Evolutionary conservation across 2,113 vertebrate genomes (phyloP).

Genomic region (Eubucco bourcierii): DNA sequence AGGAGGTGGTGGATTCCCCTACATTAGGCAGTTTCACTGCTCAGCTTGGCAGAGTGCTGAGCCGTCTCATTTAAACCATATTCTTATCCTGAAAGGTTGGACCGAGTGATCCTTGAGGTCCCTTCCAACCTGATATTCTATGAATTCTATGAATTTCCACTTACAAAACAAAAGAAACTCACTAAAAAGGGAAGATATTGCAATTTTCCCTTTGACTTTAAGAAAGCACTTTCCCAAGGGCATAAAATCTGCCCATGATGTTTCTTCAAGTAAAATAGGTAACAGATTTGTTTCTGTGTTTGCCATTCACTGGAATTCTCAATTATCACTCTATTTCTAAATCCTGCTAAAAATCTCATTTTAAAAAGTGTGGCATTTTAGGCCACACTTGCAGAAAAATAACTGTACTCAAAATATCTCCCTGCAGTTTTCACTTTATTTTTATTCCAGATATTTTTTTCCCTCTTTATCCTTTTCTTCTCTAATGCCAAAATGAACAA

Average conservation of each 20-base stretch:
- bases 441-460: background rate
- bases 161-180: background rate
- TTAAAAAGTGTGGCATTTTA: background rate
- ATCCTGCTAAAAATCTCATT: background rate
- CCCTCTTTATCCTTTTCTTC: background rate
- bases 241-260: background rate
- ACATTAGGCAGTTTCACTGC: too few species aligned
- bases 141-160: background rate
- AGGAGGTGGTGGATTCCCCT: too few species aligned
- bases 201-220: background rate
- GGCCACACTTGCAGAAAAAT: background rate
- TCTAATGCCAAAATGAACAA: background rate
- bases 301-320: background rate
- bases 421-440: background rate
- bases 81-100: too few species aligned
- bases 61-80: too few species aligned
- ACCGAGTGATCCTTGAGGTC: too few species aligned
- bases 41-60: too few species aligned
- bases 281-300: background rate
- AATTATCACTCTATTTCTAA: background rate
- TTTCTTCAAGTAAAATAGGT: background rate
- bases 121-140: too few species aligned
- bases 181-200: background rate
- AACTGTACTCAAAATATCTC: background rate
- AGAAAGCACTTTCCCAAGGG: background rate